Conservation (phyloP, 2,888 invertebrate genomes). For the Tolmerus cingulatus region DNA sequence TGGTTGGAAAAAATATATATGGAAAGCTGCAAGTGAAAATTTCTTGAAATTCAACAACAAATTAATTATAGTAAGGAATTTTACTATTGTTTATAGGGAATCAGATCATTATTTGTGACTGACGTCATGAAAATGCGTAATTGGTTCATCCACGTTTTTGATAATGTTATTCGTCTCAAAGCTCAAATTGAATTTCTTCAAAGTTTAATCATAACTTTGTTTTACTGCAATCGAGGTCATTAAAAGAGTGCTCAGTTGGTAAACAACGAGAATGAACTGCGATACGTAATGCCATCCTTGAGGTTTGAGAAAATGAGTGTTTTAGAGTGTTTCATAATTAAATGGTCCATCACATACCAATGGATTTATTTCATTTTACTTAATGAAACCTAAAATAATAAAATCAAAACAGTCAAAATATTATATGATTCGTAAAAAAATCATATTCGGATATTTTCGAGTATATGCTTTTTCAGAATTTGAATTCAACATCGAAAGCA, state of each 20-base stretch:
- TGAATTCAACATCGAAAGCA: too few relatives aligned
- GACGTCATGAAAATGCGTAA: background rate
- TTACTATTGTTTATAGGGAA: background rate
- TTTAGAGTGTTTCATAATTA: too few relatives aligned
- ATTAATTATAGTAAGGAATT: background rate
- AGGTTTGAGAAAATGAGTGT: too few relatives aligned
- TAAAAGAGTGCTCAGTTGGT: background rate
- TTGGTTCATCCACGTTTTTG: background rate
- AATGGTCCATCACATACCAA: too few relatives aligned
- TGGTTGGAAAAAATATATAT: background rate
- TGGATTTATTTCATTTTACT: too few relatives aligned
- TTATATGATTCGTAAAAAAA: too few relatives aligned
- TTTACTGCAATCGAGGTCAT: background rate
- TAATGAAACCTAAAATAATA: too few relatives aligned
- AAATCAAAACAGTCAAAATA: too few relatives aligned
- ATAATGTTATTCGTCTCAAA: background rate
- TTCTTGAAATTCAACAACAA: background rate
- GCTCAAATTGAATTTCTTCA: background rate
- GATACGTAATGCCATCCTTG: background rate
- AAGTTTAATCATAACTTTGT: background rate
- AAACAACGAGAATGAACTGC: background rate
- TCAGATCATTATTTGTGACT: background rate
- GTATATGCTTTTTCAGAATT: too few relatives aligned
- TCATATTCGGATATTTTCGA: too few relatives aligned
- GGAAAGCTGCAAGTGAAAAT: background rate